Conservation (phyloP, 2,888 invertebrate species). For the Neoitamus cyanurus region DNA sequence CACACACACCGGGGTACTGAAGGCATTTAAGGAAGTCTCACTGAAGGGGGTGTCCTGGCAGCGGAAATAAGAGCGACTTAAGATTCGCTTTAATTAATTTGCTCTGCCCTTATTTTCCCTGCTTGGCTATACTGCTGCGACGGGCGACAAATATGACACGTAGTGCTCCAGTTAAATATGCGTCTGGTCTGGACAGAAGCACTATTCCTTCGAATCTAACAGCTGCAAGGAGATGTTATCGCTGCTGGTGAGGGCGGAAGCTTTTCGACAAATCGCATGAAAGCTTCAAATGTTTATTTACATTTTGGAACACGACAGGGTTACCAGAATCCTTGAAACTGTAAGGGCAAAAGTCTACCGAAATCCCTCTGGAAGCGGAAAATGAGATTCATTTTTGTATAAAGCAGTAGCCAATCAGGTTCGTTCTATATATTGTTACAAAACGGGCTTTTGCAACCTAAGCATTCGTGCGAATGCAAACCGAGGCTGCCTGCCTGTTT, state of each 20-base stretch:
- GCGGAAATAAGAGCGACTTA: neutral
- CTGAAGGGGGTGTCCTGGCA: neutral
- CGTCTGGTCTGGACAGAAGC: neutral
- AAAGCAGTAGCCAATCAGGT: no score
- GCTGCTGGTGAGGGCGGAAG: neutral
- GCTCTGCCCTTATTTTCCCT: neutral
- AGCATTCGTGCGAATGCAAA: no score
- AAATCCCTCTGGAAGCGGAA: no score
- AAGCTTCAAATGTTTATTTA: slow-evolving; percentile 14
- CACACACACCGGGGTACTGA: neutral
- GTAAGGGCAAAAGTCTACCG: no score
- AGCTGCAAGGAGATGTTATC: neutral
- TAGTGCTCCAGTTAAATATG: neutral
- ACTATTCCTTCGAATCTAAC: neutral
- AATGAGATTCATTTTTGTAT: no score
- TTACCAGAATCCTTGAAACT: neutral
- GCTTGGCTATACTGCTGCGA: neutral
- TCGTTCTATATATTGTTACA: no score
- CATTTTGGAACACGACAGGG: neutral
- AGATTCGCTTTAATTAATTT: neutral
- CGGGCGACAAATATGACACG: neutral
- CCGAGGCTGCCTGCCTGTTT: no score
- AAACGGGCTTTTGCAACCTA: no score
- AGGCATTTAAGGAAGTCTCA: neutral
- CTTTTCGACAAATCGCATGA: neutral